Evolutionary conservation across 1,140 invertebrate species (phyloP).

Genomic region (Drosophila pallidifrons): DNA sequence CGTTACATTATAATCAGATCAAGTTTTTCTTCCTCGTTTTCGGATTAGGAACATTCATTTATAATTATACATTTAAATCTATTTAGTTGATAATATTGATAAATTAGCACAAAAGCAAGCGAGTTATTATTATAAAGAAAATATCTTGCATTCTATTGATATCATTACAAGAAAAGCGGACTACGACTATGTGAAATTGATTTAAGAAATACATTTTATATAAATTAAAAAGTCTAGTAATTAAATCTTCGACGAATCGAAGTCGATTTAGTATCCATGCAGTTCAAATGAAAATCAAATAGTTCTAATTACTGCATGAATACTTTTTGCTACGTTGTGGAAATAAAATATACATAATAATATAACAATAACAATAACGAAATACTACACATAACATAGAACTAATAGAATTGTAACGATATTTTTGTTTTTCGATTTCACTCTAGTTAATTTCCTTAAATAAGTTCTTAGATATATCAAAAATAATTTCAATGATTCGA

Average conservation of each 20-base stretch:
- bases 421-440: not conserved
- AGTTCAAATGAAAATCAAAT: not conserved
- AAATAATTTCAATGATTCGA: no score
- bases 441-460: constrained; percentile 1
- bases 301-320: not conserved
- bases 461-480: not conserved
- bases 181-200: not conserved
- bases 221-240: not conserved
- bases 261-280: constrained; percentile 10
- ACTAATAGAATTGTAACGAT: constrained; percentile 4
- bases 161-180: not conserved
- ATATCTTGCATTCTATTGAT: no score
- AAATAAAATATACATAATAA: not conserved
- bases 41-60: not conserved
- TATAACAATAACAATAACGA: not conserved
- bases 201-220: not conserved
- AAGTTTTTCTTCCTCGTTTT: not conserved
- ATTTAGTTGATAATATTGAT: no score
- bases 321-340: not conserved
- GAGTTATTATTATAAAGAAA: no score
- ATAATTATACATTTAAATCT: not conserved
- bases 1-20: not conserved
- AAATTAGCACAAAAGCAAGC: no score
- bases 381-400: constrained; percentile 12
- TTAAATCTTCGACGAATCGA: constrained; percentile 1